Conservation (phyloP, 2,797 vertebrate genomes). For the Delichon dasypus region DNA sequence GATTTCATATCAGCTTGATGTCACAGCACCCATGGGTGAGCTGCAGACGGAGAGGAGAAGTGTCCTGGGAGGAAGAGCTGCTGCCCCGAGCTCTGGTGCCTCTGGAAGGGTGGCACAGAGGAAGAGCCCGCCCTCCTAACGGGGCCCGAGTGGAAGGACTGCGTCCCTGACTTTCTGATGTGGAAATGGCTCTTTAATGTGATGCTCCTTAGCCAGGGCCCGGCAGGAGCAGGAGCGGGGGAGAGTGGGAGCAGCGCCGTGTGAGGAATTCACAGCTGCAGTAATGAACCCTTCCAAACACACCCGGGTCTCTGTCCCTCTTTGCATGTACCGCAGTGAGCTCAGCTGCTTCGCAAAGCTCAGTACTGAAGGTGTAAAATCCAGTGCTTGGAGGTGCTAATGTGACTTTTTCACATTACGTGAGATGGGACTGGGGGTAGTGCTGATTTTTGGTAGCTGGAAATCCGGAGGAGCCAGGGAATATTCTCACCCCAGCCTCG, state of each 20-base stretch:
- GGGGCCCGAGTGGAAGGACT: not conserved
- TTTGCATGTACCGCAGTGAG: accelerated
- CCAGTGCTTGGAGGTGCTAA: not conserved
- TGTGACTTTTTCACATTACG: not conserved
- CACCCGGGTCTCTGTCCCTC: not conserved
- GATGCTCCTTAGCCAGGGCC: not conserved
- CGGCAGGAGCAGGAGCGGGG: not conserved
- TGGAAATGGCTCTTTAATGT: conserved; percentile 12
- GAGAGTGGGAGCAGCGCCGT: not conserved
- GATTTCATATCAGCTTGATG: conserved; percentile 32
- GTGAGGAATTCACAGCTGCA: not conserved
- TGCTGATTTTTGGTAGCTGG: not conserved
- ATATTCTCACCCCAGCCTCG: not conserved
- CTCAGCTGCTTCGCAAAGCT: not conserved
- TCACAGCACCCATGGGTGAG: not conserved
- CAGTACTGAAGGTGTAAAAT: not conserved
- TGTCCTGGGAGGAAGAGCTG: not conserved
- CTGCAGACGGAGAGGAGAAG: not conserved
- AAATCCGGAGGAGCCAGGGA: accelerated
- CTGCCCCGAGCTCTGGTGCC: not conserved
- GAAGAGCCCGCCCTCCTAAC: not conserved
- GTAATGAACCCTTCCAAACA: not conserved
- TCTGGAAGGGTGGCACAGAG: not conserved
- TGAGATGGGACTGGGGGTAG: not conserved
- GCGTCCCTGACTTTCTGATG: accelerated